Evolutionary conservation across 2,888 invertebrate species (phyloP).

Genomic region (Priocnemis perturbator): DNA sequence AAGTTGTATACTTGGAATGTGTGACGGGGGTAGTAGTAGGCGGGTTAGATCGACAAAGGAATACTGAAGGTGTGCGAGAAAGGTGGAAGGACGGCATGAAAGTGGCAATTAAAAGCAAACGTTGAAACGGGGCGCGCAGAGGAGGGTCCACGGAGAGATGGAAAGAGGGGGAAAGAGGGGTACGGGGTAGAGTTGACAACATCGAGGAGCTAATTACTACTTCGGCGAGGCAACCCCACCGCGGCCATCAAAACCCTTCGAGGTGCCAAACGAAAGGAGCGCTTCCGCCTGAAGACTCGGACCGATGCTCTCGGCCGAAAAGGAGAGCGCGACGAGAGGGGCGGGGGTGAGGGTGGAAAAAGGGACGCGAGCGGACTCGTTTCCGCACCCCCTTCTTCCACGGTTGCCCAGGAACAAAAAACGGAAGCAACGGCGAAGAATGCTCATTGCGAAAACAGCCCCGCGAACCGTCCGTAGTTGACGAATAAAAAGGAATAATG

Average conservation of each 20-base stretch:
- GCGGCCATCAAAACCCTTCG: conserved; percentile 7
- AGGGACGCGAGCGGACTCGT: not conserved
- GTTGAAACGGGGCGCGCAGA: not conserved
- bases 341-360: not conserved
- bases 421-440: conserved; percentile 9
- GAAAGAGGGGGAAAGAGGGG: not conserved
- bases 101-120: not conserved
- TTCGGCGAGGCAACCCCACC: conserved; percentile 4
- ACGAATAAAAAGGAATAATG: conserved; percentile 4
- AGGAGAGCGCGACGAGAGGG: not conserved
- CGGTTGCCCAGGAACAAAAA: conserved; percentile 3
- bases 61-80: not conserved
- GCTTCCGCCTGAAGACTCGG: conserved; percentile 9
- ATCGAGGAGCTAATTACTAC: conserved; percentile 12
- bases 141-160: not conserved
- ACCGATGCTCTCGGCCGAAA: no score
- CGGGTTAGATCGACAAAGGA: no score
- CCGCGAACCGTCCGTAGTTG: not conserved
- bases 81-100: not conserved
- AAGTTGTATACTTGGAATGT: no score
- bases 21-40: no score
- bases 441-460: conserved; percentile 6
- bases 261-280: conserved; percentile 18
- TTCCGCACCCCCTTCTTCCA: not conserved
- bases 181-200: not conserved